phyloP scores from a whole-genome alignment of 1,140 invertebrate genomes.

The Triops cancriformis region DNA sequence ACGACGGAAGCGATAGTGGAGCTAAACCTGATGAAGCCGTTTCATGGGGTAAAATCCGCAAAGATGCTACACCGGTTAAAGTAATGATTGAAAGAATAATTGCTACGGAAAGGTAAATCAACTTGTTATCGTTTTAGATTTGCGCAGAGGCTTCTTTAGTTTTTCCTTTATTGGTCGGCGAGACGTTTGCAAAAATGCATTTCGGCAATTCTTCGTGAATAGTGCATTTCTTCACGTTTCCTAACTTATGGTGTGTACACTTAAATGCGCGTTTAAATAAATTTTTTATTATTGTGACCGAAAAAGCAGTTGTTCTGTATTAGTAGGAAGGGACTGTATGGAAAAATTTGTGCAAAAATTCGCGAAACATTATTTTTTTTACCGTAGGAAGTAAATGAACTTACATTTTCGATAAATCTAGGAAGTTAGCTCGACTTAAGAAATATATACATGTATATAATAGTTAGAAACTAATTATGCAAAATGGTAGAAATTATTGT shows the following conservation, averaged over 20 bases:
- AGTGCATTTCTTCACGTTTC: background rate
- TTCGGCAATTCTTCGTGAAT: constrained; percentile 17
- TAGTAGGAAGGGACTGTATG: no score
- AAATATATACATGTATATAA: no score
- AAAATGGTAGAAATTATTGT: no score
- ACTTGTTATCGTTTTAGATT: constrained; percentile 46
- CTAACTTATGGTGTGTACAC: background rate
- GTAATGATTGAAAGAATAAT: background rate
- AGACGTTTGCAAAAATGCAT: constrained; percentile 77
- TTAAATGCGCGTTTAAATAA: background rate
- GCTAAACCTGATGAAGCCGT: constrained; percentile 96
- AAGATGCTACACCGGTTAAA: constrained; percentile 66
- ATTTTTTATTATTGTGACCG: background rate
- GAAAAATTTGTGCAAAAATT: no score
- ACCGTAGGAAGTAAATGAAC: no score
- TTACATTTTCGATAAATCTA: no score
- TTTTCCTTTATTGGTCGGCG: constrained; percentile 87
- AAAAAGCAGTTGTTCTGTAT: background rate
- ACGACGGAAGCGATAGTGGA: constrained; percentile 96
- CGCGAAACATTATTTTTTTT: no score
- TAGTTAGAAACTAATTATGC: no score
- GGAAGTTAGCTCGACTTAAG: no score
- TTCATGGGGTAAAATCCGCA: constrained; percentile 96
- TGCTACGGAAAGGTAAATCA: constrained; percentile 1
- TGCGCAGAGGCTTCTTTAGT: constrained; percentile 92